Evolutionary conservation across 2,797 vertebrate genomes (phyloP).

Genomic region (Tapirus indicus): DNA sequence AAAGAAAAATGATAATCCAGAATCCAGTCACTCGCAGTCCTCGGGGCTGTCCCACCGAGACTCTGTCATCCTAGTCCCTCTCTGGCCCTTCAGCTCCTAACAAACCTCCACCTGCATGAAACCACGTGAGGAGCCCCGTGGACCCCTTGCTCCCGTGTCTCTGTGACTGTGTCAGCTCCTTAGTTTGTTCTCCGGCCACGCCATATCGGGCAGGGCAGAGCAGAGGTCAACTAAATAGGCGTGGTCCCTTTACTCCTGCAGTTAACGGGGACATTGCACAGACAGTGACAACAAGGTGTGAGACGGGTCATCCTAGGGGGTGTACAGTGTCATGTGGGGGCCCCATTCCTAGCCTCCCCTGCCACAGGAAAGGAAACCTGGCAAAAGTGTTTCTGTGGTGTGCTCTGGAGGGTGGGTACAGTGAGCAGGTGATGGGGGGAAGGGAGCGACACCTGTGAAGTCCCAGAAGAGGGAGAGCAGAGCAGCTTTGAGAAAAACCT

Average conservation of each 20-base stretch:
- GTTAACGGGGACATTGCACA: not conserved
- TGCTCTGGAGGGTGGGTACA: not conserved
- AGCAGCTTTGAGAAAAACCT: too few species aligned
- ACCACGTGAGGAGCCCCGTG: fast-evolving
- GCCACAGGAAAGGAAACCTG: too few species aligned
- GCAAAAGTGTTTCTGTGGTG: too few species aligned
- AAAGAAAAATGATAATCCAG: not conserved
- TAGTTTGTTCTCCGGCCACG: too few species aligned
- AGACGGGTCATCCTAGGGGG: too few species aligned
- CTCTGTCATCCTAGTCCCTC: too few species aligned
- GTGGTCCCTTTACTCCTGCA: not conserved
- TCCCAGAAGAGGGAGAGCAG: not conserved
- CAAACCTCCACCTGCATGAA: not conserved
- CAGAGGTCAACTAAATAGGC: not conserved
- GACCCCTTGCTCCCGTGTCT: fast-evolving
- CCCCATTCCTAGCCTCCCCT: fast-evolving
- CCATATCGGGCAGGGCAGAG: fast-evolving
- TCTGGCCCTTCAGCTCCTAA: not conserved
- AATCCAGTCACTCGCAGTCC: not conserved
- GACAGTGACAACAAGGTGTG: not conserved
- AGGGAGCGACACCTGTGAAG: not conserved
- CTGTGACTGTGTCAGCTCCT: not conserved
- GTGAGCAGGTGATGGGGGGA: not conserved
- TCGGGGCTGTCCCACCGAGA: not conserved
- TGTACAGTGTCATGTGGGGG: too few species aligned